Evolutionary conservation across 2,888 invertebrate species (phyloP).

Genomic region (Polia nebulosa): DNA sequence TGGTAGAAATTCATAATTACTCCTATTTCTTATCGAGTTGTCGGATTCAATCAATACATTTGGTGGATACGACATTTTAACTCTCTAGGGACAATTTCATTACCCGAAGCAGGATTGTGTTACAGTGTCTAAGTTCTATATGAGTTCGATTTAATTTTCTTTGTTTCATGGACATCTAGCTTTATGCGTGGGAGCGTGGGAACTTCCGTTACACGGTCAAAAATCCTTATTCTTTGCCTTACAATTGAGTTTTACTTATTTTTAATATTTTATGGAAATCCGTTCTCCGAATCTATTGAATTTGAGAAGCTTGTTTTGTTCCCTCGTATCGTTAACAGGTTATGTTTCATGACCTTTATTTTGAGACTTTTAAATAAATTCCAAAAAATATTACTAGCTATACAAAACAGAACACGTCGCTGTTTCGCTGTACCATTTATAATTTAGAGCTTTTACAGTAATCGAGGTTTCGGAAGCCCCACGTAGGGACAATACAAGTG

Average conservation of each 20-base stretch:
- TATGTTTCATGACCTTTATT: slow-evolving; percentile 15
- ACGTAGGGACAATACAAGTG: background rate
- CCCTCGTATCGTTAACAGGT: background rate
- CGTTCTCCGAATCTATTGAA: background rate
- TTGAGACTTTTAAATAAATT: slow-evolving; percentile 18
- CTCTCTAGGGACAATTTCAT: slow-evolving; percentile 58
- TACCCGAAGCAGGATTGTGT: slow-evolving; percentile 60
- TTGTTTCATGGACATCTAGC: slow-evolving; percentile 41
- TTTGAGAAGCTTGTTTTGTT: slow-evolving; percentile 27
- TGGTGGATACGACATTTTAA: slow-evolving; percentile 53
- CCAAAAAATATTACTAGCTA: background rate
- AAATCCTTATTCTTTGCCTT: slow-evolving; percentile 13
- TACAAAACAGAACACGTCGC: slow-evolving; percentile 30
- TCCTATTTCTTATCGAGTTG: slow-evolving; percentile 34
- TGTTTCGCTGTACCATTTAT: slow-evolving; percentile 39
- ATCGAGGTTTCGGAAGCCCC: slow-evolving; percentile 13
- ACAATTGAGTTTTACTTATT: background rate
- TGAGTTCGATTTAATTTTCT: slow-evolving; percentile 58
- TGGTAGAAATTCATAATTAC: slow-evolving; percentile 34
- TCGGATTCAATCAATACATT: slow-evolving; percentile 62
- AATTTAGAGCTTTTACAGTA: slow-evolving; percentile 36
- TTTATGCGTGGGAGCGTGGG: background rate
- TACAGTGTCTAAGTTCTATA: slow-evolving; percentile 61
- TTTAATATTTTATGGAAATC: slow-evolving; percentile 38
- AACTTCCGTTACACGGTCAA: background rate